These are phyloP conservation scores for Corydoras sp. DNA, from an alignment of 2,113 vertebrate species.

Conservation along the genomic window DNA sequence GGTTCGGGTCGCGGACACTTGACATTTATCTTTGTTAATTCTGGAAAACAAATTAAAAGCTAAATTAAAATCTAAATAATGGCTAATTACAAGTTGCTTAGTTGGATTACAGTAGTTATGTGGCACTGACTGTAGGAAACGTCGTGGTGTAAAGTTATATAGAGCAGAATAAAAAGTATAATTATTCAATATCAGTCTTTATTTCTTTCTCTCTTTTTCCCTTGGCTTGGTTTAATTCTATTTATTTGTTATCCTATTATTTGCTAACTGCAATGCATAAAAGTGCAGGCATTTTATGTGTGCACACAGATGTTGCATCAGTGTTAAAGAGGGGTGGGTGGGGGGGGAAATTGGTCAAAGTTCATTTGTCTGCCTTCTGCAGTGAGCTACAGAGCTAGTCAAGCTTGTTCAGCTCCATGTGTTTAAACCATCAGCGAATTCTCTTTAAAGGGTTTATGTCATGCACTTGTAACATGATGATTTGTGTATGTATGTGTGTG, in stretches of 20 bases:
- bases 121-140: too few species aligned
- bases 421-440: slow-evolving; percentile 51
- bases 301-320: not conserved
- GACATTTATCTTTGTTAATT: too few species aligned
- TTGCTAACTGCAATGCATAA: not conserved
- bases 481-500: slow-evolving; percentile 27
- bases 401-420: slow-evolving; percentile 37
- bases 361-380: slow-evolving; percentile 34
- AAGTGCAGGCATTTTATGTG: slow-evolving; percentile 5
- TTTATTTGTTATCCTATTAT: not conserved
- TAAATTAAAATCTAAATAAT: too few species aligned
- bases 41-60: too few species aligned
- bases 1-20: too few species aligned
- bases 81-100: too few species aligned
- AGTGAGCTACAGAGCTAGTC: slow-evolving; percentile 19
- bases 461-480: not conserved
- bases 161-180: not conserved
- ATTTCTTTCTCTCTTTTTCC: not conserved
- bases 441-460: not conserved
- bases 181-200: not conserved
- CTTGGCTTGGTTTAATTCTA: not conserved
- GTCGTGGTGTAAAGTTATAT: too few species aligned
- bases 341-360: slow-evolving; percentile 44
- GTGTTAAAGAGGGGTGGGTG: not conserved
- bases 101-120: too few species aligned